These are phyloP conservation scores for Clarias macrocephalus DNA, from an alignment of 2,113 vertebrate genomes.

Conservation along the genomic window DNA sequence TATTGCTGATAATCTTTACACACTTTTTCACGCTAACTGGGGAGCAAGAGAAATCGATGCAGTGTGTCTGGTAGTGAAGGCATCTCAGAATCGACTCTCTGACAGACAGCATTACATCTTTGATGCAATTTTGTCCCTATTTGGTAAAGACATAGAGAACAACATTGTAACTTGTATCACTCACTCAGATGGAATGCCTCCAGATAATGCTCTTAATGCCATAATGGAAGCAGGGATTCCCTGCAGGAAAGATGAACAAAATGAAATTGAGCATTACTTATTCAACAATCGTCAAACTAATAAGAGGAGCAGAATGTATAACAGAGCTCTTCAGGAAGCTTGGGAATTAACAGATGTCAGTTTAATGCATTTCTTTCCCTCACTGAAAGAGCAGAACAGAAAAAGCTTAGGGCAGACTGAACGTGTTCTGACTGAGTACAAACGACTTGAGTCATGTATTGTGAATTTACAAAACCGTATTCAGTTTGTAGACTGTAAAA, in stretches of 20 bases:
- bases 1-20: background rate
- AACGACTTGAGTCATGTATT: slow-evolving; percentile 30
- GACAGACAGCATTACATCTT: slow-evolving; percentile 17
- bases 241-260: background rate
- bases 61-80: slow-evolving; percentile 40
- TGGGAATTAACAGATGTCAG: background rate
- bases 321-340: background rate
- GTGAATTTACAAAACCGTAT: slow-evolving; percentile 10
- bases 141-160: slow-evolving; percentile 42
- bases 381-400: slow-evolving; percentile 11
- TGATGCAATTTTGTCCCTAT: slow-evolving; percentile 38
- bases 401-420: slow-evolving; percentile 24
- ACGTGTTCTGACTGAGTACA: slow-evolving; percentile 9
- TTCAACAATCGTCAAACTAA: slow-evolving; percentile 34
- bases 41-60: slow-evolving; percentile 25
- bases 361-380: background rate
- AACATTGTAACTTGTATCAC: slow-evolving; percentile 31
- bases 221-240: background rate
- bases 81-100: slow-evolving; percentile 8
- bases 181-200: slow-evolving; percentile 7
- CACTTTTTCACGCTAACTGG: background rate
- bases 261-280: slow-evolving; percentile 19
- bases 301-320: background rate
- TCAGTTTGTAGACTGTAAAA: background rate
- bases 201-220: slow-evolving; percentile 10